phyloP scores from a whole-genome alignment of 2,797 vertebrate species.

The Carcharodon carcharias region DNA sequence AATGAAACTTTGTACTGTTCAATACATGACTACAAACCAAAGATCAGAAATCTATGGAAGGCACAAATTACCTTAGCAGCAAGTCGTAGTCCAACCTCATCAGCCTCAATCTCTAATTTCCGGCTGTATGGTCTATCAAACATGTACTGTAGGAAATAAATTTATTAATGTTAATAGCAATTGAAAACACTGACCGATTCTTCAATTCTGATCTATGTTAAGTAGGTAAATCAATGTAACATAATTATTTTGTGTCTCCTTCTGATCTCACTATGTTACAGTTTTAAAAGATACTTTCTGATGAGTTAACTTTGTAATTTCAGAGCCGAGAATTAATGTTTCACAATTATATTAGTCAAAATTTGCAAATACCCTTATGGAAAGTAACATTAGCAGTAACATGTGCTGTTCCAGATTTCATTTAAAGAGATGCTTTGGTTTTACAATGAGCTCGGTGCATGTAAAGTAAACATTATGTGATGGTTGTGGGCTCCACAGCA shows the following conservation, averaged over 20 bases:
- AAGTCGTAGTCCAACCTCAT: slow-evolving; percentile 78
- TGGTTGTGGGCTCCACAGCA: not conserved
- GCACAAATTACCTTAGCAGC: slow-evolving; percentile 78
- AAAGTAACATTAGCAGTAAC: not conserved
- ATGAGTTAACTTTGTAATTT: not conserved
- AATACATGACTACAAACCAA: not conserved
- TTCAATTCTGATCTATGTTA: not conserved
- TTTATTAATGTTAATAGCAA: not conserved
- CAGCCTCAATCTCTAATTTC: slow-evolving; percentile 83
- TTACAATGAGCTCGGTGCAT: not conserved
- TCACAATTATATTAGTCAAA: not conserved
- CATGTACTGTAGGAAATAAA: slow-evolving; percentile 62
- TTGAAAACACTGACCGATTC: slow-evolving; percentile 7
- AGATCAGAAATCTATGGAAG: not conserved
- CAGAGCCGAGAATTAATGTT: not conserved
- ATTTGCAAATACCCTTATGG: not conserved
- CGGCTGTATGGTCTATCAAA: slow-evolving; percentile 81
- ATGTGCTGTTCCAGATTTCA: not conserved
- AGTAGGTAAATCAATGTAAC: not conserved
- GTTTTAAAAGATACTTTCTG: not conserved
- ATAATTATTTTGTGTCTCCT: not conserved
- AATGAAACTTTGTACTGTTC: not conserved
- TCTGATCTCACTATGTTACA: not conserved
- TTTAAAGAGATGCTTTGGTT: not conserved
- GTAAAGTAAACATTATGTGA: not conserved